These are phyloP conservation scores for Zosterops lateralis DNA, from an alignment of 2,113 vertebrate species.

Conservation along the genomic window DNA sequence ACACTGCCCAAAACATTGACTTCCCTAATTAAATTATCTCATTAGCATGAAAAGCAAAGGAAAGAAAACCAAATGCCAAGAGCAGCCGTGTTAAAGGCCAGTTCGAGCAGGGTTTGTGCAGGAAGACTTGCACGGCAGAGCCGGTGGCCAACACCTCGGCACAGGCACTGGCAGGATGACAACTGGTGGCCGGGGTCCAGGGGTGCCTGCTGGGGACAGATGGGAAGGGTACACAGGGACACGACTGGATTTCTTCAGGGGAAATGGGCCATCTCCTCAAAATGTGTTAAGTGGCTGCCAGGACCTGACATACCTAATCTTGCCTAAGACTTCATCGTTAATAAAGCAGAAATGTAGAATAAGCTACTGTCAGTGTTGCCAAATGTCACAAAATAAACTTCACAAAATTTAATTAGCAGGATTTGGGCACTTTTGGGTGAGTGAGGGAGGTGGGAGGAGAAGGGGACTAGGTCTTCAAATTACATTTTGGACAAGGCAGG, in stretches of 20 bases:
- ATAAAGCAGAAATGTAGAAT: constrained; percentile 55
- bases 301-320: constrained; percentile 57
- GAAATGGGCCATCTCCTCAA: background rate
- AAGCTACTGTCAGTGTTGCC: constrained; percentile 34
- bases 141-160: accelerated
- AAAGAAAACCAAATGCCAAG: constrained; percentile 44
- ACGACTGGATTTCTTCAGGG: background rate
- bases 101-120: background rate
- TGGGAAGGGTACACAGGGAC: background rate
- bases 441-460: background rate
- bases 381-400: constrained; percentile 45
- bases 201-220: background rate
- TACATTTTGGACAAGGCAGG: background rate
- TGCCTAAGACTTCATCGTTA: constrained; percentile 38
- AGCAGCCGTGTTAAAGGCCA: constrained; percentile 6
- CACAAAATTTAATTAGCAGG: constrained; percentile 44
- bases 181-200: background rate
- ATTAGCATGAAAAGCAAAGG: constrained; percentile 52
- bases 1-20: constrained; percentile 29
- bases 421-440: background rate
- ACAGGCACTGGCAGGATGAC: background rate
- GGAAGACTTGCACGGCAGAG: background rate
- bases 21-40: constrained; percentile 61
- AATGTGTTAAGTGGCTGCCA: constrained; percentile 1
- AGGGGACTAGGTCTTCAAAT: background rate